phyloP scores from a whole-genome alignment of 1,140 invertebrate genomes.

The Formica selysi region DNA sequence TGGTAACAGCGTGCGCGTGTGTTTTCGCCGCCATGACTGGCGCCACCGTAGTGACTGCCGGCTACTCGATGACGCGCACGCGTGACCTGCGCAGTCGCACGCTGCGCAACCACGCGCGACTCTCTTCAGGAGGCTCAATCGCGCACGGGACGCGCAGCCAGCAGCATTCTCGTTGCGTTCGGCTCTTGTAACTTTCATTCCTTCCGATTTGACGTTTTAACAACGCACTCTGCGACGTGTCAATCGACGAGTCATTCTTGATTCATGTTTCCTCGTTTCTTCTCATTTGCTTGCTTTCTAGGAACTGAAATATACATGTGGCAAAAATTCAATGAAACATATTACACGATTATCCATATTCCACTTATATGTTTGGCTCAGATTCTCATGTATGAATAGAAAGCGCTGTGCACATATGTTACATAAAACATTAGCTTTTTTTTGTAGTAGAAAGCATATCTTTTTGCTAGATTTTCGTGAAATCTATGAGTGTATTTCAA shows the following conservation, averaged over 20 bases:
- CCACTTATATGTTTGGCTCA: neutral
- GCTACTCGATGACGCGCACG: slow-evolving; percentile 39
- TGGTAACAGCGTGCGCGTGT: slow-evolving; percentile 74
- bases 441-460: no score
- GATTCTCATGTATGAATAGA: neutral
- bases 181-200: neutral
- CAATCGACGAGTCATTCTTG: neutral
- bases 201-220: neutral
- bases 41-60: slow-evolving; percentile 74
- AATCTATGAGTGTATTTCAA: no score
- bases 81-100: slow-evolving; percentile 63
- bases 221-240: no score
- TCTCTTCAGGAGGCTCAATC: slow-evolving; percentile 59
- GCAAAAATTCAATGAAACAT: neutral
- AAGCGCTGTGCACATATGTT: neutral
- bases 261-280: neutral
- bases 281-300: neutral
- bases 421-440: no score
- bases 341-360: no score
- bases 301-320: neutral
- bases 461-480: no score
- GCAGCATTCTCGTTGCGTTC: slow-evolving; percentile 32
- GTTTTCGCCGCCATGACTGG: slow-evolving; percentile 80
- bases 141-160: slow-evolving; percentile 56
- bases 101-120: slow-evolving; percentile 64